Base-by-base conservation (phyloP, 2,797 vertebrate species). In the Anniella stebbinsi region DNA sequence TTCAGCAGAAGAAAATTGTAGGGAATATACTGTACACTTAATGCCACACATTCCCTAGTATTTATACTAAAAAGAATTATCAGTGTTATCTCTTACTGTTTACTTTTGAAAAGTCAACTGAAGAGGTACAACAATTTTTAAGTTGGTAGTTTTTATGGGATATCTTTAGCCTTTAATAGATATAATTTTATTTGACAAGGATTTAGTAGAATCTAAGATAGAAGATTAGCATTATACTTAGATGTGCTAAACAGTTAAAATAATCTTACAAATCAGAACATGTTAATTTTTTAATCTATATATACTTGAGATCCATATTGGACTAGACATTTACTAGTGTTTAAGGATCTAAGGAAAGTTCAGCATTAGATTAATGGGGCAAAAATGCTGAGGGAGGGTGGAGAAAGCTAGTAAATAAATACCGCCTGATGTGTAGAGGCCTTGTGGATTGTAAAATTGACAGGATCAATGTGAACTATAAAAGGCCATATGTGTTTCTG, bases 401-500 rank as follows among this genome's bases (percentile, higher is more conserved):
- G 21, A 78, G 87, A 95, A 95, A 87, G 86, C n/a, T 92, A 90
- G 90, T 89, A 93, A 96, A 95, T 92, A 93, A 94, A 93, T 93
- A 94, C 60, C 33, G 91, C 48, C 86, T 17, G 25, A 91, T 63
- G 84, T 66, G 69, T 88, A 89, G 78, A 86, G 91, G 85, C 78
- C 90, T 92, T 89, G 89, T 84, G 88, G 91, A 91, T 85, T 92
- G 92, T 94, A 94, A 91, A 95, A 93, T 88, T 92, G 91, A 94
- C 92, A 88, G 88, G 90, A 92, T 92, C 51, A 77, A 85, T 96
- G 92, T 93, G 93, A 95, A 89, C 38, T 91, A 87, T 87, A 93
- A 94, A 92, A 90, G 92, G 75, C 90, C 86, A 77, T 30, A 87
- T 91, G 92, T 91, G 80, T 93, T 95, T 81, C 92, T 80, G 70